These are phyloP conservation scores for Cepaea nemoralis DNA, from an alignment of 1,140 invertebrate genomes.

Conservation along the genomic window DNA sequence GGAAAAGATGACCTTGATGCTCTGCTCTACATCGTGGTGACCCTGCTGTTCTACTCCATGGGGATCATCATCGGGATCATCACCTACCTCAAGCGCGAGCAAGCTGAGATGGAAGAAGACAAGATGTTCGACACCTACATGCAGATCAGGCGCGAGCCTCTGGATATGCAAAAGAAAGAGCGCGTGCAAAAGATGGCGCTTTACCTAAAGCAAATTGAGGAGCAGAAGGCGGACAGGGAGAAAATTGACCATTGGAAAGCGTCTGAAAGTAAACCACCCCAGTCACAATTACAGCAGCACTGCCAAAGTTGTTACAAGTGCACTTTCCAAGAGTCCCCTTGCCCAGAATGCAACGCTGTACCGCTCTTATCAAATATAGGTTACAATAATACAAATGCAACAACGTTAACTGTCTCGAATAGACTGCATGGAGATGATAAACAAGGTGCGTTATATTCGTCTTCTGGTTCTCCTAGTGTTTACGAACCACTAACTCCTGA, in stretches of 20 bases:
- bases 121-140: slow-evolving; percentile 60
- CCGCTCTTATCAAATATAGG: not conserved
- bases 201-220: slow-evolving; percentile 43
- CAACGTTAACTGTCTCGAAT: not conserved
- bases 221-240: not conserved
- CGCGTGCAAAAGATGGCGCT: slow-evolving; percentile 49
- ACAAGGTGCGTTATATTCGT: not conserved
- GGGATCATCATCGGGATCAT: slow-evolving; percentile 67
- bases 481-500: slow-evolving; percentile 33
- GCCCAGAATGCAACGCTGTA: not conserved
- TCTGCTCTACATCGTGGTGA: slow-evolving; percentile 66
- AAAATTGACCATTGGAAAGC: not conserved
- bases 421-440: not conserved
- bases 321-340: not conserved
- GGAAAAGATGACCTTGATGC: slow-evolving; percentile 56
- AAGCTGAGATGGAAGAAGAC: slow-evolving; percentile 62
- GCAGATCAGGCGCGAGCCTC: slow-evolving; percentile 50
- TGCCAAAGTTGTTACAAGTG: not conserved
- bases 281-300: not conserved
- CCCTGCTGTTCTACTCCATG: slow-evolving; percentile 66
- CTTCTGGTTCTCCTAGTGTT: slow-evolving; percentile 24
- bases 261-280: not conserved
- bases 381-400: not conserved
- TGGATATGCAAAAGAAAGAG: slow-evolving; percentile 41
- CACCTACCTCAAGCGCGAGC: slow-evolving; percentile 65